Percentiles rank a stretch among this genome's conserved stretches.
phyloP scores from a whole-genome alignment of 2,888 invertebrate species.

The Agonum fuliginosum region DNA sequence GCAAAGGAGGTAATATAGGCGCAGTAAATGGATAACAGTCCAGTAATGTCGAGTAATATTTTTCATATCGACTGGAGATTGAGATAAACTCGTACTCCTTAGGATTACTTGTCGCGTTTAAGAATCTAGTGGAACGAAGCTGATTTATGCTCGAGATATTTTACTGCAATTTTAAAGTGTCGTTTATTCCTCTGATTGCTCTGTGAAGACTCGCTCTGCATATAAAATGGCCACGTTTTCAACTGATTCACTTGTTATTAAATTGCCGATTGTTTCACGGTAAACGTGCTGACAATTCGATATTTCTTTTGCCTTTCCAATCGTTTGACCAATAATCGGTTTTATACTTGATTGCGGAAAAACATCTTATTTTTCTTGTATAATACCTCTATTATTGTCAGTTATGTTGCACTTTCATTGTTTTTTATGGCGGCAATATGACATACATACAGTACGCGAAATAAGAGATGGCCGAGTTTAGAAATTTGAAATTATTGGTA shows the following conservation, averaged over 20 bases:
- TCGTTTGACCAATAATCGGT: conserved; percentile 29
- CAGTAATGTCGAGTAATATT: conserved; percentile 50
- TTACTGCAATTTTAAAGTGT: conserved; percentile 53
- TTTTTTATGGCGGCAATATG: background rate
- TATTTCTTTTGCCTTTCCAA: conserved; percentile 35
- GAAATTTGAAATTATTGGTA: too few species aligned
- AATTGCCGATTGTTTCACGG: conserved; percentile 48
- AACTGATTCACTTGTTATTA: conserved; percentile 50
- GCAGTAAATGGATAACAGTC: conserved; percentile 26
- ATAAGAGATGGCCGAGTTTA: too few species aligned
- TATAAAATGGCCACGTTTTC: conserved; percentile 42
- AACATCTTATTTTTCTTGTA: conserved; percentile 29
- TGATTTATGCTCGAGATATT: conserved; percentile 50
- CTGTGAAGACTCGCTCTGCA: conserved; percentile 46
- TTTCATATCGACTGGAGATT: conserved; percentile 51
- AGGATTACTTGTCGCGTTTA: conserved; percentile 48
- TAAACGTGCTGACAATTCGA: conserved; percentile 49
- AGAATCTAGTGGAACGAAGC: conserved; percentile 51
- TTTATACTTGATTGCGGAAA: conserved; percentile 20
- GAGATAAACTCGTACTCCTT: conserved; percentile 46
- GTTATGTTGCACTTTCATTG: background rate
- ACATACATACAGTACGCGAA: background rate
- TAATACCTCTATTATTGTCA: conserved; percentile 7
- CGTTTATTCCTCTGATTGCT: conserved; percentile 52
- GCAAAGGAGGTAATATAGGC: conserved; percentile 7